Evolutionary conservation across 2,888 invertebrate species (phyloP).

Genomic region (Imbricaverruca yamaguchii): DNA sequence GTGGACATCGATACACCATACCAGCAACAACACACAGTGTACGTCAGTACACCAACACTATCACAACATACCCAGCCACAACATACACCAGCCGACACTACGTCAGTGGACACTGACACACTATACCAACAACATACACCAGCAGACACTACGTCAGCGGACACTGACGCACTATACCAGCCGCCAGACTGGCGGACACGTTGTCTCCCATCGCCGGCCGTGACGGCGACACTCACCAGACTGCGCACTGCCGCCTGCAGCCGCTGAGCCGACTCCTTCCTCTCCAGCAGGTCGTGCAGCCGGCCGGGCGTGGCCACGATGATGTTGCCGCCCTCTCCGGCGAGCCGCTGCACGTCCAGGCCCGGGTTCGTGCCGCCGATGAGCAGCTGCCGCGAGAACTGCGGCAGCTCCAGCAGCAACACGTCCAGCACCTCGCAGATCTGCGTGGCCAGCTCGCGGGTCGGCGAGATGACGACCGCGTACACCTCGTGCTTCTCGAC

Average conservation of each 20-base stretch:
- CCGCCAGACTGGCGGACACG: too few relatives aligned
- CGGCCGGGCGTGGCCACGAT: constrained; percentile 92
- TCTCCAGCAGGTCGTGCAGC: constrained; percentile 68
- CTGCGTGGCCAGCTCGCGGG: constrained; percentile 87
- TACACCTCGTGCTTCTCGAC: constrained; percentile 71
- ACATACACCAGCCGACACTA: too few relatives aligned
- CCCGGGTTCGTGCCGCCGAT: constrained; percentile 75
- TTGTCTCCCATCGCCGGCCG: too few relatives aligned
- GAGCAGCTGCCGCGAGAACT: constrained; percentile 41
- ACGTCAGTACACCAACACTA: too few relatives aligned
- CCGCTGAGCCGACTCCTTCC: constrained; percentile 29
- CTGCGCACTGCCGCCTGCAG: constrained; percentile 33
- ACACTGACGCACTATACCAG: too few relatives aligned
- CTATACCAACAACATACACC: too few relatives aligned
- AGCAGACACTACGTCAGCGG: too few relatives aligned
- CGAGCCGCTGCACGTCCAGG: constrained; percentile 62
- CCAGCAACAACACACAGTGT: too few relatives aligned
- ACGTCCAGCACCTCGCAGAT: constrained; percentile 47
- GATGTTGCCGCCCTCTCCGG: constrained; percentile 67
- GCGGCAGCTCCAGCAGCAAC: constrained; percentile 33
- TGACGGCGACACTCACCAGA: constrained; percentile 41
- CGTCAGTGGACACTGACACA: too few relatives aligned
- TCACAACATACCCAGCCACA: too few relatives aligned
- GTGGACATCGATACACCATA: too few relatives aligned
- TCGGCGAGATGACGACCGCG: constrained; percentile 87